A percentile compares a stretch with the other conserved stretches of the same genome.
These are phyloP conservation scores for Gadus chalcogrammus DNA, from an alignment of 2,113 vertebrate species.

Conservation along the genomic window DNA sequence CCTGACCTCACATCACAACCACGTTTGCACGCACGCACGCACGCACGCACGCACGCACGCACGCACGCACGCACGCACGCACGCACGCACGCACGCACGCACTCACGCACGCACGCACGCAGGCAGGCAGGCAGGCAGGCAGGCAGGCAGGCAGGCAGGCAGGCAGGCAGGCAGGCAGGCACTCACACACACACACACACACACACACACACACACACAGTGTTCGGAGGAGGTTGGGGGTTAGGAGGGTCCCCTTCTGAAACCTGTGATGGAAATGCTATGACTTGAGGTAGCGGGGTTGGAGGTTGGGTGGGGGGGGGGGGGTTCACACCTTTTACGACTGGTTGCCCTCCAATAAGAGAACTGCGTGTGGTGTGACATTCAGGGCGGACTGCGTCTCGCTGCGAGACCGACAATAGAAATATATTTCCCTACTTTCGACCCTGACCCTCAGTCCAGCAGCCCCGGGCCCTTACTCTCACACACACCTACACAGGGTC, in stretches of 20 bases:
- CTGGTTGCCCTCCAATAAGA: conserved; percentile 21
- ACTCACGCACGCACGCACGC: too few relatives aligned
- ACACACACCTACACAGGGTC: conserved; percentile 51
- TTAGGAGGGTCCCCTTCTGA: conserved; percentile 31
- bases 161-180: too few relatives aligned
- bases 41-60: too few relatives aligned
- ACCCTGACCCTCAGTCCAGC: conserved; percentile 57
- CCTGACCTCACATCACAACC: too few relatives aligned
- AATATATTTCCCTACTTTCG: conserved; percentile 54
- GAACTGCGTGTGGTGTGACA: conserved; percentile 49
- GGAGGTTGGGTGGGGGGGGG: background rate
- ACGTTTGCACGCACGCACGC: too few relatives aligned
- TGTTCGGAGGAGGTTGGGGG: conserved; percentile 12
- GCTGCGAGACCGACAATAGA: conserved; percentile 60
- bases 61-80: too few relatives aligned
- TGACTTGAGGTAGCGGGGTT: too few relatives aligned
- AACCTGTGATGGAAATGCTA: too few relatives aligned
- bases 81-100: too few relatives aligned
- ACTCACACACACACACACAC: too few relatives aligned
- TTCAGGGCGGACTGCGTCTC: conserved; percentile 48
- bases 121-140: too few relatives aligned
- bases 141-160: too few relatives aligned
- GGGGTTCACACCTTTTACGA: conserved; percentile 56
- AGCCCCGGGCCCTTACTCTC: conserved; percentile 58
- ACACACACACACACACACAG: conserved; percentile 5